Conservation (phyloP, 2,797 vertebrate species). For the Gouania willdenowi region DNA sequence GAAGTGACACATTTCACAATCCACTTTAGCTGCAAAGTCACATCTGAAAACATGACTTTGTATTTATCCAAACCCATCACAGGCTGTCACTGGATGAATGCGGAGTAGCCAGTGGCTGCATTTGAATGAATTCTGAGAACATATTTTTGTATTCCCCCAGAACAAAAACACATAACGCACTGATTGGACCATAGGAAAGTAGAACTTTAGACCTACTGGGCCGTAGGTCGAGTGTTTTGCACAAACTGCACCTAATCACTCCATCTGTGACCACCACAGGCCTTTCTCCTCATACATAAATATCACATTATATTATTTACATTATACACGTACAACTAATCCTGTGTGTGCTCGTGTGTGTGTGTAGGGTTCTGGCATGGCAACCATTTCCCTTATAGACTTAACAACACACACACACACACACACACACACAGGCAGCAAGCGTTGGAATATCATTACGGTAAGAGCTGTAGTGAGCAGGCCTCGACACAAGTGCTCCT, state of each 20-base stretch:
- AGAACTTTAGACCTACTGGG: no score
- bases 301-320: conserved; percentile 55
- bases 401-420: conserved; percentile 66
- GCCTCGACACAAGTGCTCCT: conserved; percentile 71
- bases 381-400: conserved; percentile 75
- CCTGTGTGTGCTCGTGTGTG: conserved; percentile 13
- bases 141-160: no score
- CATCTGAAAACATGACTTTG: no score
- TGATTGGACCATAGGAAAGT: no score
- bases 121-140: no score
- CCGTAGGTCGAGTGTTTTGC: no score
- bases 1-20: no score
- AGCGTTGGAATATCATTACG: conserved; percentile 75
- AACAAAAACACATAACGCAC: no score
- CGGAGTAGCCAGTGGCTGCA: no score
- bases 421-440: conserved; percentile 35
- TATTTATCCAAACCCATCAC: no score
- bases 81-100: no score
- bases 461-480: conserved; percentile 68
- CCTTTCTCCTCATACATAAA: conserved; percentile 60
- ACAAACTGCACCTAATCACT: conserved; percentile 57
- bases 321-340: conserved; percentile 64
- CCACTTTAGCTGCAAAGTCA: no score
- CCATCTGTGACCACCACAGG: conserved; percentile 38
- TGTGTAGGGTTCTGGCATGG: conserved; percentile 52